Base-by-base conservation (phyloP, 2,797 vertebrate genomes). In the Ispidina lecontei region DNA sequence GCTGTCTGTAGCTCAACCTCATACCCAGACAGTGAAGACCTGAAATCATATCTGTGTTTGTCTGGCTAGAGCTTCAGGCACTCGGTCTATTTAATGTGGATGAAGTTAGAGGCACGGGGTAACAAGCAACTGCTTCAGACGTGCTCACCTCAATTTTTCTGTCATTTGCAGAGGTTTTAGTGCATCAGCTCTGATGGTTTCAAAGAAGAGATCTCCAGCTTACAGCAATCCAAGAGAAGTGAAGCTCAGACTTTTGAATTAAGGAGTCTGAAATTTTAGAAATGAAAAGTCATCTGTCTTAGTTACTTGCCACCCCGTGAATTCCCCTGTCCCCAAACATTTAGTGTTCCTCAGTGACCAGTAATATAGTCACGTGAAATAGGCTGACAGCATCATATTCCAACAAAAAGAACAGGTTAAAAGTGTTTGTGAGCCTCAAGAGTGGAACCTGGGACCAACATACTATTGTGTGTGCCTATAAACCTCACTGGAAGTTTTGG, bases 11-110 rank as follows among this genome's bases (percentile, higher is more conserved):
- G 55, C 82, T 90, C 76, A 60, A 44, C 63, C 75, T 60, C 87
- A 31, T 60, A 79, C 22, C 64, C 82, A 92, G 78, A 84, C 89
- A 81, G 75, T 80, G 84, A 64, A 71, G 59, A 56, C 46, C 78
- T 91, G 92, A 92, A 95, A 94, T 71, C 62, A 9, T 73, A 76
- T 81, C 86, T 65, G 3, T 26, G 21, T 67, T 52, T 79, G 49
- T 84, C 41, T 54, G 65, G 74, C 33, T 58, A 6, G 39, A 63
- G 59, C n/a, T 54, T 37, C 59, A 18, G 71, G 54, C 71, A 28
- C 1, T 1, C 29, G 5, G 4, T 12, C 13, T 22, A 6, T 64
- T 60, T 29, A 9, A 39, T 7, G 5, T 14, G 58, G 58, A 18
- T n/a, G 29, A 58, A 74, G 12, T 23, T 41, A n/a, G 54, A 80